Evolutionary conservation across 2,797 vertebrate genomes (phyloP), one percentile per base, ranked within the genome.

Genomic region (Falco peregrinus): DNA sequence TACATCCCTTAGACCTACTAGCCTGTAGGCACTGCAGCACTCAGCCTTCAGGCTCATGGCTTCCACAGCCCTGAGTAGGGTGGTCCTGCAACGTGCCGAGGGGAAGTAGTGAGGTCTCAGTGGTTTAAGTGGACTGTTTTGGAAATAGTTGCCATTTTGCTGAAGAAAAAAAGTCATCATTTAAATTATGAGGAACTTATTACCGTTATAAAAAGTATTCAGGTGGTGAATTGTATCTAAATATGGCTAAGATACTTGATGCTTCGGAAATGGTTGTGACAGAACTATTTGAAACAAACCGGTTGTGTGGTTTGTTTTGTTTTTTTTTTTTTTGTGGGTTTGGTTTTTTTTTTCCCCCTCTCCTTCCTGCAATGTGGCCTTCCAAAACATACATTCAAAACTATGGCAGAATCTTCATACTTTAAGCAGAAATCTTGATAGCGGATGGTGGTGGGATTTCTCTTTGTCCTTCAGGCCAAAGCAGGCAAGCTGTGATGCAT

Each of bases 21-120:
- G 45, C 20, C 16, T 35, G 11, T 19, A 29, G 33, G 11, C 17
- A 19, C 20, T 61, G 67, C 54, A 67, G 35, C 60, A 45, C 19
- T 61, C 19, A 20, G 60, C 60, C 41, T 73, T 60, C 43, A 28
- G 28, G 31, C 33, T 61, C 5, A 2, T 11, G 60, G 16, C 47
- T 67, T 68, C 19, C 43, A 16, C 20, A 50, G 17, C 28, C 31
- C 35, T 43, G 20, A 28, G 17, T 33, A 0, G 1, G 15, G 37
- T 13, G 14, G 2, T 65, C 18, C 25, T 59, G 11, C 0, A 2
- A 37, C 21, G 5, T 13, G 25, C 25, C 28, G 63, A n/a, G 25
- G 19, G 33, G 15, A 70, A 51, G 41, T 9, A 51, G 41, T 9
- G 29, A 77, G 53, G 57, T 29, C 29, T 35, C 39, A 19, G 25